Conservation (phyloP, 2,888 invertebrate genomes). For the Eupithecia dodoneata region DNA sequence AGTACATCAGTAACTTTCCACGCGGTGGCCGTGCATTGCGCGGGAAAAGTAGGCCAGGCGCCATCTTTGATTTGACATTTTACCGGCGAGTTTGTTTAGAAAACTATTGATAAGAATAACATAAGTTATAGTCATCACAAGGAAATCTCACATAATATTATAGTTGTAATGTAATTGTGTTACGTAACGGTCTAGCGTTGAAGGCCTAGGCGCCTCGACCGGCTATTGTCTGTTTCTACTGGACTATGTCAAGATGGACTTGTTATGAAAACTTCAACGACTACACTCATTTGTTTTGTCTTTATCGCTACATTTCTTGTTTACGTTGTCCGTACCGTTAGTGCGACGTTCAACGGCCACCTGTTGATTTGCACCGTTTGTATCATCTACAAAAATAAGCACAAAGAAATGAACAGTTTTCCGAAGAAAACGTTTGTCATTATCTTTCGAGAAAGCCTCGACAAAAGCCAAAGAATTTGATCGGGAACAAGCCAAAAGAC, state of each 20-base stretch:
- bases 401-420: constrained; percentile 20
- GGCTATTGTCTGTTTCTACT: constrained; percentile 63
- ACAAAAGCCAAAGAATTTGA: constrained; percentile 62
- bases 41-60: constrained; percentile 81
- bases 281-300: constrained; percentile 63
- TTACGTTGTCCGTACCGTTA: constrained; percentile 33
- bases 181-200: constrained; percentile 41
- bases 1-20: constrained; percentile 83
- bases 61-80: constrained; percentile 78
- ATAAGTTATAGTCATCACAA: constrained; percentile 12
- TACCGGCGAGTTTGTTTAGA: constrained; percentile 54
- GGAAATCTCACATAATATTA: constrained; percentile 28
- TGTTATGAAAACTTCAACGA: constrained; percentile 70
- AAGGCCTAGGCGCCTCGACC: constrained; percentile 59
- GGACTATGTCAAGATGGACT: constrained; percentile 65
- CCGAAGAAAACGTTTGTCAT: constrained; percentile 11
- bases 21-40: constrained; percentile 73
- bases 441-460: constrained; percentile 34
- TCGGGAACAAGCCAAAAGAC: constrained; percentile 60
- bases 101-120: constrained; percentile 39
- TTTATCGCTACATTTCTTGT: constrained; percentile 38
- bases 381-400: constrained; percentile 14
- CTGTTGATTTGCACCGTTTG: constrained; percentile 24
- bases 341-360: constrained; percentile 24
- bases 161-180: constrained; percentile 38